Conservation (phyloP, 2,113 vertebrate genomes). For the Lipophrys pholis region DNA sequence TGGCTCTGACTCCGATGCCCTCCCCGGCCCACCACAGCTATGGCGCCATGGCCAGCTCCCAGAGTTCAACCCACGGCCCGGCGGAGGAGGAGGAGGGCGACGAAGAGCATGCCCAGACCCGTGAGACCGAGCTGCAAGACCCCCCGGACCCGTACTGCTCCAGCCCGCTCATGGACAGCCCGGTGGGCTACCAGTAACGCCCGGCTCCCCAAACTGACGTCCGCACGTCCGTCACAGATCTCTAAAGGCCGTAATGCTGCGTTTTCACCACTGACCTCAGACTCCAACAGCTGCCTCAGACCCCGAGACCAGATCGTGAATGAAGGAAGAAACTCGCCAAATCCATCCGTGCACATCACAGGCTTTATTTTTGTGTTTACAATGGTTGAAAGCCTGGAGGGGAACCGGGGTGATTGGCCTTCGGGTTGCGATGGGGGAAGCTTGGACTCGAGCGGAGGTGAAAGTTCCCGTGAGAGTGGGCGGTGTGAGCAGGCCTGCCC, state of each 20-base stretch:
- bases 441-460: slow-evolving; percentile 57
- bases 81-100: slow-evolving; percentile 73
- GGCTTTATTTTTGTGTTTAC: slow-evolving; percentile 1
- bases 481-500: slow-evolving; percentile 73
- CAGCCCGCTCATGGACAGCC: slow-evolving; percentile 85
- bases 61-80: slow-evolving; percentile 78
- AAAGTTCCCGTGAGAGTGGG: slow-evolving; percentile 72
- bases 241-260: slow-evolving; percentile 70
- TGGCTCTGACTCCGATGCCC: slow-evolving; percentile 92
- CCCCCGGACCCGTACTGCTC: slow-evolving; percentile 82
- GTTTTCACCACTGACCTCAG: slow-evolving; percentile 65
- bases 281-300: slow-evolving; percentile 67
- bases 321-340: slow-evolving; percentile 16
- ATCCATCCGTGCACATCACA: slow-evolving; percentile 21
- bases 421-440: slow-evolving; percentile 20
- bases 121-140: slow-evolving; percentile 87
- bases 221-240: slow-evolving; percentile 60
- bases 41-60: slow-evolving; percentile 90
- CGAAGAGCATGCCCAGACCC: slow-evolving; percentile 82
- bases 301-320: slow-evolving; percentile 35
- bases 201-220: slow-evolving; percentile 44
- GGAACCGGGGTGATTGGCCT: not conserved
- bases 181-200: slow-evolving; percentile 86
- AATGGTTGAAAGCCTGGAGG: slow-evolving; percentile 27
- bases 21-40: slow-evolving; percentile 95